Conservation (phyloP, 2,113 vertebrate species). For the Carollia perspicillata region DNA sequence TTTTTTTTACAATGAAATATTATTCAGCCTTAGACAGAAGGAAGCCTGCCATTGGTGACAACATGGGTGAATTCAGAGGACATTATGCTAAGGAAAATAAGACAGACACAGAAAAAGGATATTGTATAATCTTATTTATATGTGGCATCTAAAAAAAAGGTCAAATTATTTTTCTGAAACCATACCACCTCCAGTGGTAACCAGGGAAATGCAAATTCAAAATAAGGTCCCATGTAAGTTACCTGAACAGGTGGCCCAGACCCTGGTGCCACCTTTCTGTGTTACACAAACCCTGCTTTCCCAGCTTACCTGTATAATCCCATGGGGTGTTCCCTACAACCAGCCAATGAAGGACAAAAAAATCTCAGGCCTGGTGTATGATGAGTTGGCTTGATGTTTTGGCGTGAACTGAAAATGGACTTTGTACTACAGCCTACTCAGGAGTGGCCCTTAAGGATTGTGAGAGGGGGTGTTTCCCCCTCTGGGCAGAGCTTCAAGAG, state of each 20-base stretch:
- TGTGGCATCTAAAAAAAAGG: neutral
- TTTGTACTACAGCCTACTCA: neutral
- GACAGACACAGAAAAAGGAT: neutral
- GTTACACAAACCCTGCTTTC: neutral
- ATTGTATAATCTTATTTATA: neutral
- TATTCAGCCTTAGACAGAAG: neutral
- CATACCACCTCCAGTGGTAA: neutral
- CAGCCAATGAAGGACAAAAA: neutral
- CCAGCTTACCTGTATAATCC: neutral
- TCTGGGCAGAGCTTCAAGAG: neutral
- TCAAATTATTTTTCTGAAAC: neutral
- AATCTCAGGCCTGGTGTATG: neutral
- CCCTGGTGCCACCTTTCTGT: neutral
- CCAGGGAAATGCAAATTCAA: neutral
- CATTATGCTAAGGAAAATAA: neutral
- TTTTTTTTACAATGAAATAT: neutral
- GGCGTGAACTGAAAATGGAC: neutral
- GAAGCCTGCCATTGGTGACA: neutral
- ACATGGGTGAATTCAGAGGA: neutral
- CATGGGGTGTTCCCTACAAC: neutral
- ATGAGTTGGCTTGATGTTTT: neutral
- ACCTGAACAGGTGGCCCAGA: neutral
- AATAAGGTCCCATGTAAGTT: neutral
- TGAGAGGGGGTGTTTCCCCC: neutral
- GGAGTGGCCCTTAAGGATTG: neutral